A percentile compares a stretch with the other conserved stretches of the same genome.
Conservation (phyloP, 2,888 invertebrate genomes). For the Crossocerus cetratus region DNA sequence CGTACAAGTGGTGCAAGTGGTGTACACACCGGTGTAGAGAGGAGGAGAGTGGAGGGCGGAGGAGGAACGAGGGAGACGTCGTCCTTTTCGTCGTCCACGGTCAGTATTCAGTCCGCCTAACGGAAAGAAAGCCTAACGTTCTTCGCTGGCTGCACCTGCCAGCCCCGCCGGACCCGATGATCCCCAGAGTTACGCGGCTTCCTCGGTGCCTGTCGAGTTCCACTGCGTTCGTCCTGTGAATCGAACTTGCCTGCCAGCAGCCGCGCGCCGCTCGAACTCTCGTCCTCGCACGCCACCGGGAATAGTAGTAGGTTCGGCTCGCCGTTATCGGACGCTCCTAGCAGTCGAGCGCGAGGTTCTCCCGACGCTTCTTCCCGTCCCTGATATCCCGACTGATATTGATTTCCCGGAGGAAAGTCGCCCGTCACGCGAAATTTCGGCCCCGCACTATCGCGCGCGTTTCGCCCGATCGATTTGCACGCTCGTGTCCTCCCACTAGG, state of each 20-base stretch:
- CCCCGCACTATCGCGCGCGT: conserved; percentile 58
- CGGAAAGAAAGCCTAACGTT: not conserved
- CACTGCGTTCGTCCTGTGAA: not conserved
- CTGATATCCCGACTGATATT: conserved; percentile 56
- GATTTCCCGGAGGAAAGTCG: conserved; percentile 60
- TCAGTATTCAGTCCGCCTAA: conserved; percentile 45
- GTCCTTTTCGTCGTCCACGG: conserved; percentile 49
- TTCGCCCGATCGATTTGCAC: conserved; percentile 60
- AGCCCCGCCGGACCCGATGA: too few species aligned
- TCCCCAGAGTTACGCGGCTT: not conserved
- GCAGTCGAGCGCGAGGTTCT: not conserved
- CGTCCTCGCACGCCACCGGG: not conserved
- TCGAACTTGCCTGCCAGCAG: not conserved
- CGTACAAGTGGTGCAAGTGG: conserved; percentile 44
- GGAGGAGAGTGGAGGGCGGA: conserved; percentile 24
- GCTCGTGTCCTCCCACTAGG: conserved; percentile 54
- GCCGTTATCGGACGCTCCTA: not conserved
- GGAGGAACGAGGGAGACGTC: conserved; percentile 38
- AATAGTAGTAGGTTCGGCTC: not conserved
- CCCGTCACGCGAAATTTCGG: conserved; percentile 63
- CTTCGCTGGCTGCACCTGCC: too few species aligned
- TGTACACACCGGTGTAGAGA: conserved; percentile 38
- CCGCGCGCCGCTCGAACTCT: not conserved
- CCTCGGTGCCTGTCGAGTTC: not conserved
- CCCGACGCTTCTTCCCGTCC: not conserved